A percentile compares a stretch with the other conserved stretches of the same genome.
phyloP scores from a whole-genome alignment of 2,888 invertebrate genomes.

The Mythimna albipuncta region DNA sequence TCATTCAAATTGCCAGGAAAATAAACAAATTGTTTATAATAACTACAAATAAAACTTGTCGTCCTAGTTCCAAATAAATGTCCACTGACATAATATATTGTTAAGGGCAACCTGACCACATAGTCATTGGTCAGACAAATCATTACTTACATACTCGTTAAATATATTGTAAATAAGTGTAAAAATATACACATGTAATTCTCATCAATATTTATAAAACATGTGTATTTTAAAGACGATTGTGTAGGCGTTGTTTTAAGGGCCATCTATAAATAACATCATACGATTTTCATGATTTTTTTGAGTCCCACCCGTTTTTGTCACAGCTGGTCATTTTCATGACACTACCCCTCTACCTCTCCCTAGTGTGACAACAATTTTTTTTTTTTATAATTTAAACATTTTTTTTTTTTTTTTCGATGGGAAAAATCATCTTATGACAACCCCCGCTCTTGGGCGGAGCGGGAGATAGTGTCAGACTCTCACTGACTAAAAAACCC shows the following conservation, averaged over 20 bases:
- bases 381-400: too few species aligned
- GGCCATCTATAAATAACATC: not conserved
- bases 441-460: too few species aligned
- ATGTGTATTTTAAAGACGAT: slow-evolving; percentile 52
- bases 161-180: slow-evolving; percentile 46
- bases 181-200: slow-evolving; percentile 57
- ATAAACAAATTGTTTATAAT: slow-evolving; percentile 7
- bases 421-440: too few species aligned
- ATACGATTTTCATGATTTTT: too few species aligned
- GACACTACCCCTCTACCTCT: too few species aligned
- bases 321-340: too few species aligned
- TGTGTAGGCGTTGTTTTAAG: slow-evolving; percentile 48
- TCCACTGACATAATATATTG: slow-evolving; percentile 20
- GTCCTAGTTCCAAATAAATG: slow-evolving; percentile 34
- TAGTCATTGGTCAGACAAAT: slow-evolving; percentile 34
- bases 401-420: too few species aligned
- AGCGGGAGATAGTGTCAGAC: too few species aligned
- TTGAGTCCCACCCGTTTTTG: too few species aligned
- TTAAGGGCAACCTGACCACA: slow-evolving; percentile 32
- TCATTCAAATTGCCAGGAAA: not conserved
- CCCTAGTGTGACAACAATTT: too few species aligned
- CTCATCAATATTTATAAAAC: slow-evolving; percentile 60
- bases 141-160: slow-evolving; percentile 16
- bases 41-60: slow-evolving; percentile 20
- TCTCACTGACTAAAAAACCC: too few species aligned